These are phyloP conservation scores for Platysternon megacephalum DNA, from an alignment of 2,113 vertebrate species.

Conservation along the genomic window DNA sequence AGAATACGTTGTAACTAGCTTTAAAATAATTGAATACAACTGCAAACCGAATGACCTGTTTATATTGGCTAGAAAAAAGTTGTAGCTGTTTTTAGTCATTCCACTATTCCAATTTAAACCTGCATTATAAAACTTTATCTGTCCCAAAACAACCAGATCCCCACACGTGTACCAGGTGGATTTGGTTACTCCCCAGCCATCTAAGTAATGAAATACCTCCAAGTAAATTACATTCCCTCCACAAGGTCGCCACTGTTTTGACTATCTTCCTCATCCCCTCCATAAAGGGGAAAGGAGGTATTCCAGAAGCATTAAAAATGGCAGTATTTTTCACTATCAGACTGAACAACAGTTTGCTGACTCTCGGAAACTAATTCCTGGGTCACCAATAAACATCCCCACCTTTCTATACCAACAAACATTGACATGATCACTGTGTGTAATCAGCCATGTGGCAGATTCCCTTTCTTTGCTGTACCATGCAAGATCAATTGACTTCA, in stretches of 20 bases:
- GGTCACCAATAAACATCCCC: not conserved
- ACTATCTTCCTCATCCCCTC: constrained; percentile 7
- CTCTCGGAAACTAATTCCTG: not conserved
- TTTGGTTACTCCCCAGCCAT: constrained; percentile 60
- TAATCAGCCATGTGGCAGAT: not conserved
- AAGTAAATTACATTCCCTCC: constrained; percentile 51
- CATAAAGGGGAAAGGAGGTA: not conserved
- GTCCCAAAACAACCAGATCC: constrained; percentile 52
- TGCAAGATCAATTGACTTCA: not conserved
- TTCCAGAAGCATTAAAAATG: not conserved
- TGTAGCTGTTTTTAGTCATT: constrained; percentile 69
- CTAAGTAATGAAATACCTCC: constrained; percentile 55
- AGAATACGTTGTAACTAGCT: constrained; percentile 75
- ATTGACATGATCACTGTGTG: rapidly evolving
- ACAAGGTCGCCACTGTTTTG: not conserved
- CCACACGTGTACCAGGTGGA: constrained; percentile 59
- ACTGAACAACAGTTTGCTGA: not conserved
- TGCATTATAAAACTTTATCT: constrained; percentile 71
- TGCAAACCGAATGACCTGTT: constrained; percentile 67
- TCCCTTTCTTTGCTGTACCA: rapidly evolving
- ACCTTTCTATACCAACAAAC: not conserved
- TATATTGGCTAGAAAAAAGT: constrained; percentile 65
- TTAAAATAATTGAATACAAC: constrained; percentile 74
- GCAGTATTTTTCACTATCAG: not conserved
- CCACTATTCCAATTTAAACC: constrained; percentile 67